These are phyloP conservation scores for Loriculus beryllinus DNA, from an alignment of 2,797 vertebrate genomes.

Conservation along the genomic window DNA sequence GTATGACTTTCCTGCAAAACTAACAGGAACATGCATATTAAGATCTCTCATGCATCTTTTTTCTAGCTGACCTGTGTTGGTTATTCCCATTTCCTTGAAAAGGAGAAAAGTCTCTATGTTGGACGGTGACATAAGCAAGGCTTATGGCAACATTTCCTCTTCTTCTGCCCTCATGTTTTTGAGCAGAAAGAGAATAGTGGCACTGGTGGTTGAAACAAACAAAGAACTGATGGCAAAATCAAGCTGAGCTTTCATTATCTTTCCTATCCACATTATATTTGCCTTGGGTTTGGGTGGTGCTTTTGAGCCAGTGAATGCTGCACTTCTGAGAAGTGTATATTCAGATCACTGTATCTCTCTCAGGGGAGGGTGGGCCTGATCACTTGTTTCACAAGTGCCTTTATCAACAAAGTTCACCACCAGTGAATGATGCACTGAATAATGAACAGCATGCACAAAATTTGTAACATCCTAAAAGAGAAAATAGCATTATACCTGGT, in stretches of 20 bases:
- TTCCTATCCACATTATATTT: neutral
- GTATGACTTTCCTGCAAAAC: constrained; percentile 46
- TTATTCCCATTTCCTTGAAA: neutral
- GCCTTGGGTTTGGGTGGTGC: neutral
- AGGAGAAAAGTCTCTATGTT: neutral
- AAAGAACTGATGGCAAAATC: neutral
- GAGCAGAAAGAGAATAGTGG: neutral
- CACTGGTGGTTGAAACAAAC: neutral
- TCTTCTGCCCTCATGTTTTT: neutral
- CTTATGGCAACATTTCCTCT: neutral
- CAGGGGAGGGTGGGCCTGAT: neutral
- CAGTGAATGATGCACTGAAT: neutral
- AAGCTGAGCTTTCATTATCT: neutral
- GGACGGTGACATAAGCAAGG: neutral
- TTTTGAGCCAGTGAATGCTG: neutral
- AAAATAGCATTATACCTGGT: neutral
- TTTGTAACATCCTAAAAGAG: neutral
- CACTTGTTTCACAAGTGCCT: neutral
- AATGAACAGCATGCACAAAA: neutral
- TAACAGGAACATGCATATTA: neutral
- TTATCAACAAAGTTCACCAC: neutral
- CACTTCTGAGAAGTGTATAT: neutral
- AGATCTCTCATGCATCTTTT: neutral
- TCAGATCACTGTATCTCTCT: neutral
- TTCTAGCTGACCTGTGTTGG: neutral